Percentiles rank a stretch among this genome's conserved stretches.
Evolutionary conservation across 1,140 invertebrate species (phyloP).

Genomic region (Pemphigus obesinymphae): DNA sequence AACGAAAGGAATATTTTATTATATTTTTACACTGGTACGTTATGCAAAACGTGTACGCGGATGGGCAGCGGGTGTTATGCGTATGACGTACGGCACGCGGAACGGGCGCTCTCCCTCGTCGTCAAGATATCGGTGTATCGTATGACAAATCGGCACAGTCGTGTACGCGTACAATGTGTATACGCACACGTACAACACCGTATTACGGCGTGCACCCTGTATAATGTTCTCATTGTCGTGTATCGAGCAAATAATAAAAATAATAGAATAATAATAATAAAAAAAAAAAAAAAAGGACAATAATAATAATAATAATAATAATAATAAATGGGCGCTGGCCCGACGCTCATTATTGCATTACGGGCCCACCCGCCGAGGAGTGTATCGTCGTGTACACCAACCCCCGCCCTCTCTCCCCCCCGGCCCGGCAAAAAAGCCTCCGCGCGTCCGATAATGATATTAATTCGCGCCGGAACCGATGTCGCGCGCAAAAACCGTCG

Average conservation of each 20-base stretch:
- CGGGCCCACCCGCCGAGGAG: constrained; percentile 12
- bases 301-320: constrained; percentile 8
- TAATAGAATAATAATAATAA: no score
- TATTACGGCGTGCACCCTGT: background rate
- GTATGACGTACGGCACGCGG: no score
- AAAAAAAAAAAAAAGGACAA: background rate
- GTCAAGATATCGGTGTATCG: constrained; percentile 17
- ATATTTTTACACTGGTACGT: no score
- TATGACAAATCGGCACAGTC: constrained; percentile 21
- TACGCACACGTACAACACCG: background rate
- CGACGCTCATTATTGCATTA: constrained; percentile 31
- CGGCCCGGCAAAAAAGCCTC: background rate
- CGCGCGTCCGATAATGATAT: constrained; percentile 23
- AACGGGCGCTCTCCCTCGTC: background rate
- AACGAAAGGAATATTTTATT: no score
- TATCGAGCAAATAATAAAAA: background rate
- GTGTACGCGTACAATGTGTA: background rate
- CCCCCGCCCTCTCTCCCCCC: background rate
- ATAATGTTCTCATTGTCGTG: background rate
- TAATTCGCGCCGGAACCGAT: constrained; percentile 18
- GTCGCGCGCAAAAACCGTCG: background rate
- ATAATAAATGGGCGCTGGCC: background rate
- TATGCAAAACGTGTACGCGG: no score
- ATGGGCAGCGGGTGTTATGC: no score
- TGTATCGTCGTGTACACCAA: background rate